Conservation (phyloP, 2,888 invertebrate genomes). For the Troilus luridus region DNA sequence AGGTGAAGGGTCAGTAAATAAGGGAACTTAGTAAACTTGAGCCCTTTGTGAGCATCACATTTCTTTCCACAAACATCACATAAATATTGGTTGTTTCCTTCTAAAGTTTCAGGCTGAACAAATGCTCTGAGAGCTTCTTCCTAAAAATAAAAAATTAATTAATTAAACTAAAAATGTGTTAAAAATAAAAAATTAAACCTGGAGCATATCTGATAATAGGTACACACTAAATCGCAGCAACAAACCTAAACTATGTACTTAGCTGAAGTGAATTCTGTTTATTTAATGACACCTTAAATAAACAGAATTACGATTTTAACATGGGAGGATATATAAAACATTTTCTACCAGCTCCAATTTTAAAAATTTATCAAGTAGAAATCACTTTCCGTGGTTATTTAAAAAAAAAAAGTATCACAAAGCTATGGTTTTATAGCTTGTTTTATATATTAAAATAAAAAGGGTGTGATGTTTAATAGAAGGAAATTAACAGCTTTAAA, state of each 20-base stretch:
- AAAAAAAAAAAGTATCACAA: too few relatives aligned
- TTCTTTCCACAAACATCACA: slow-evolving; percentile 90
- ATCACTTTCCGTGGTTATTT: too few relatives aligned
- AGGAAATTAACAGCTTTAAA: too few relatives aligned
- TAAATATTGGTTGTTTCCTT: slow-evolving; percentile 88
- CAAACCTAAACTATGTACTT: background rate
- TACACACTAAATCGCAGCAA: background rate
- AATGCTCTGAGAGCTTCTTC: slow-evolving; percentile 88
- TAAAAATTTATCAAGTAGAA: too few relatives aligned
- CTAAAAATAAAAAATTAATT: slow-evolving; percentile 70
- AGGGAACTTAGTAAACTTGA: slow-evolving; percentile 88
- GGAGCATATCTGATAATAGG: background rate
- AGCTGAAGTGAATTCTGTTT: background rate
- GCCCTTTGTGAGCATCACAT: slow-evolving; percentile 90
- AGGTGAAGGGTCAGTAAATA: slow-evolving; percentile 89
- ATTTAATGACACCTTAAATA: too few relatives aligned
- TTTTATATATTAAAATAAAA: too few relatives aligned
- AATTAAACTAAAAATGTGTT: slow-evolving; percentile 50
- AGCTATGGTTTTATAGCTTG: too few relatives aligned
- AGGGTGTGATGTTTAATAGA: too few relatives aligned
- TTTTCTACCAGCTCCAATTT: too few relatives aligned
- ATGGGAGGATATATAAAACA: too few relatives aligned
- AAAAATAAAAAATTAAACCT: background rate
- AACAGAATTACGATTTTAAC: too few relatives aligned
- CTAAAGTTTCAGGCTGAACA: slow-evolving; percentile 86